Percentiles rank a stretch among this genome's conserved stretches.
Evolutionary conservation across 2,888 invertebrate species (phyloP).

Genomic region (Leucoptera coffeella): DNA sequence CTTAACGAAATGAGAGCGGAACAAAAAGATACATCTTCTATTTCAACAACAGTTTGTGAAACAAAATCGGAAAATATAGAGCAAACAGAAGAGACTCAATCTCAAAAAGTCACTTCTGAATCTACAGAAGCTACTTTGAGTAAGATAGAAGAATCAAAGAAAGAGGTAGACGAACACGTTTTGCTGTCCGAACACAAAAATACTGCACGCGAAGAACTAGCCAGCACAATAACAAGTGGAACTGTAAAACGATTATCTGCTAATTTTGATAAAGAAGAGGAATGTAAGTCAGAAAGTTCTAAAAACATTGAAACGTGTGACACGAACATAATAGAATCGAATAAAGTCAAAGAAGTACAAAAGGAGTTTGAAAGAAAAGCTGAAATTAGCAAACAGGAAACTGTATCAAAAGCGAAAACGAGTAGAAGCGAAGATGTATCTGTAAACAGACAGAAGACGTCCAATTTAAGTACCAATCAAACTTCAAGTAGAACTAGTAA

Average conservation of each 20-base stretch:
- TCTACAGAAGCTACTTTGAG: background rate
- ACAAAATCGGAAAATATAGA: too few relatives aligned
- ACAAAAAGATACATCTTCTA: too few relatives aligned
- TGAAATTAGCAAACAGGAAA: background rate
- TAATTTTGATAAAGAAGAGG: constrained; percentile 9
- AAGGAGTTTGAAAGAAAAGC: too few relatives aligned
- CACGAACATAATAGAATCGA: constrained; percentile 2
- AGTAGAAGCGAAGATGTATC: background rate
- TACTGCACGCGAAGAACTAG: constrained; percentile 12
- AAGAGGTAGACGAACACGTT: background rate
- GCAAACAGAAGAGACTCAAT: too few relatives aligned
- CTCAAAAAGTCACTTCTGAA: too few relatives aligned
- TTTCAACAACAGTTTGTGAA: too few relatives aligned
- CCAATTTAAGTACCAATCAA: background rate
- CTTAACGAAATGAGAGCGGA: constrained; percentile 23
- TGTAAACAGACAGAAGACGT: background rate
- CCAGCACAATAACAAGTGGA: constrained; percentile 13
- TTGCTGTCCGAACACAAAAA: too few relatives aligned
- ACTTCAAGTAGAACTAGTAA: constrained; percentile 1
- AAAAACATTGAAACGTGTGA: too few relatives aligned
- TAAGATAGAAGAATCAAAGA: background rate
- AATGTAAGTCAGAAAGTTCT: constrained; percentile 5
- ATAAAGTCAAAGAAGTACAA: background rate
- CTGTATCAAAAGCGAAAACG: background rate
- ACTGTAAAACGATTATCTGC: constrained; percentile 12